A percentile compares a stretch with the other conserved stretches of the same genome.
phyloP scores from a whole-genome alignment of 2,888 invertebrate genomes.

The Aphidoletes aphidimyza region DNA sequence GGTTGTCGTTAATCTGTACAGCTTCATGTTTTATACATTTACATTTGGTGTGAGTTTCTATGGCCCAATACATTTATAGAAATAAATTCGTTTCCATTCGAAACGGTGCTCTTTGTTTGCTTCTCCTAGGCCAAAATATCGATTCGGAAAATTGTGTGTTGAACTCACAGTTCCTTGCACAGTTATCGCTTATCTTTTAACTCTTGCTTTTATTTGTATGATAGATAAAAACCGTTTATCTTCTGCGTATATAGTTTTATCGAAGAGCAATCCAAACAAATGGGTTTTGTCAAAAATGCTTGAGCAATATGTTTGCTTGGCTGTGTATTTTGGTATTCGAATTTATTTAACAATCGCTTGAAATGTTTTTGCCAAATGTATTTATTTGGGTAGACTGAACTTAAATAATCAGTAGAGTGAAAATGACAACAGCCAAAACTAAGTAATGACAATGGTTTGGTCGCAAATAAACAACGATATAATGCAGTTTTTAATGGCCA shows the following conservation, averaged over 20 bases:
- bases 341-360: constrained; percentile 23
- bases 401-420: neutral
- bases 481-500: neutral
- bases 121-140: neutral
- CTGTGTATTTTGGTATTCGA: neutral
- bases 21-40: constrained; percentile 30
- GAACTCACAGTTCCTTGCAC: no score
- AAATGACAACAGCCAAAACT: neutral
- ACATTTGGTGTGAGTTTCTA: no score
- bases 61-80: neutral
- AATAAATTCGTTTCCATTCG: neutral
- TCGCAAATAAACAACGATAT: constrained; percentile 2
- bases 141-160: neutral
- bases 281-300: neutral
- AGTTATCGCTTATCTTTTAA: no score
- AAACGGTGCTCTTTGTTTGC: neutral
- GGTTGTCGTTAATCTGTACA: constrained; percentile 12
- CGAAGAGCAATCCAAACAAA: constrained; percentile 6
- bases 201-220: no score
- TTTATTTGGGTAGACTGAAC: neutral
- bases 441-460: neutral
- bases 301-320: neutral
- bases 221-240: neutral
- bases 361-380: neutral
- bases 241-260: neutral